Base-by-base conservation (phyloP, 2,888 invertebrate genomes). In the Scaptomyza reducta region DNA sequence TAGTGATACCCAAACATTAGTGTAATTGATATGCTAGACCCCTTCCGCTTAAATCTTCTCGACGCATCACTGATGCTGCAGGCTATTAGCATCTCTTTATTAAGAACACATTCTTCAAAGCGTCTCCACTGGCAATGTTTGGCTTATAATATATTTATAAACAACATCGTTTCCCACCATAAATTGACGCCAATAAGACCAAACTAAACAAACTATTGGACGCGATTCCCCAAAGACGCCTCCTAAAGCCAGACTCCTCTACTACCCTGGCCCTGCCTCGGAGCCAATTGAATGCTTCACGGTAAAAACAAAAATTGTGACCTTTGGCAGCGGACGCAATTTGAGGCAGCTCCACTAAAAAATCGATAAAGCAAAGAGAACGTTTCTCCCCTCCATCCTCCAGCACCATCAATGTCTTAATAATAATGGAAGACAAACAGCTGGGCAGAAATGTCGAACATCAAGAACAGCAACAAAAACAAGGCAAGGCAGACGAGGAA, bases 81-180 rank as follows among this genome's bases (percentile, higher is more conserved):
- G 73, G 35, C 86, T 76, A 86, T 80, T 86, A 80, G 79, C 86
- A 75, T 72, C 61, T 72, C 61, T 79, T 80, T 80, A 80, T 80
- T 80, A 80, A 59, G 77, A 80, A 86, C 80, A 86, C 87, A 80
- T 80, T 80, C 83, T 66, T 67, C 73, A 60, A 53, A 65, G 70
- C 64, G 63, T 53, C 68, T 40, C 16, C 38, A 53, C 33, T 54
- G 49, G 44, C 55, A 64, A 68, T 79, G 75, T 86, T 82, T 79
- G 56, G 59, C 69, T 79, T 83, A 79, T 68, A 68, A 79, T 68
- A 64, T 70, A 74, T 70, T 77, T 84, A 87, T 84, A 82, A 87
- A 84, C 87, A 77, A 69, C 62, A 69, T 59, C 33, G 59, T 70
- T 82, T 82, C 87, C 85, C 81, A 82, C 81, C 75, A 82, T 82